Conservation (phyloP, 2,888 invertebrate genomes). For the Epinotia brunnichana region DNA sequence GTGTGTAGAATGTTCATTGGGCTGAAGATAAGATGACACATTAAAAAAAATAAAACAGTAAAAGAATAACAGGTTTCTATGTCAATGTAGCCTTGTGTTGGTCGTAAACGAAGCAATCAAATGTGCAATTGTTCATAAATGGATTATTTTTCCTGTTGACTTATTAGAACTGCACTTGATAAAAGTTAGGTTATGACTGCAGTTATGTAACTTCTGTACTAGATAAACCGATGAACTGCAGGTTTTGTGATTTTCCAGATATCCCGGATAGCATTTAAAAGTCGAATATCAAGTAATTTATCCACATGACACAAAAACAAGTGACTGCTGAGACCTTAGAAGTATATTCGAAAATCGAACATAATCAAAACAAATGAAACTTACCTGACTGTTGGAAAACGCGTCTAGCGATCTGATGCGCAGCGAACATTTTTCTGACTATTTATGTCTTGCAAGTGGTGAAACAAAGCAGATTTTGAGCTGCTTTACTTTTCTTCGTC, state of each 20-base stretch:
- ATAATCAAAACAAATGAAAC: constrained; percentile 46
- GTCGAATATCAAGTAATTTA: not conserved
- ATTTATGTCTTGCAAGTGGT: not conserved
- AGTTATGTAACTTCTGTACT: constrained; percentile 61
- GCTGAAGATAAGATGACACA: not conserved
- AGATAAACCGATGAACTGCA: not conserved
- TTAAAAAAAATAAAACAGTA: not conserved
- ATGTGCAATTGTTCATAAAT: not conserved
- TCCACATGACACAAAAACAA: not conserved
- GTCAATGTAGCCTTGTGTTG: not conserved
- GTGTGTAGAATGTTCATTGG: not conserved
- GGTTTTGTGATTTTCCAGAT: not conserved
- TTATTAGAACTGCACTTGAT: not conserved
- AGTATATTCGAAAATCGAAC: not conserved
- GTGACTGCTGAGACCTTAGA: not conserved
- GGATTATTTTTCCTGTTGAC: constrained; percentile 36
- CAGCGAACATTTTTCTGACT: constrained; percentile 62
- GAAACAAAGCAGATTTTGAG: constrained; percentile 23
- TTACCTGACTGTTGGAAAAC: constrained; percentile 73
- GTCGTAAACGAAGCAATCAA: not conserved
- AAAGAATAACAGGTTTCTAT: not conserved
- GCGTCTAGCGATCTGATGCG: constrained; percentile 67
- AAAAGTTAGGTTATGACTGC: constrained; percentile 59
- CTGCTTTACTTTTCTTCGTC: constrained; percentile 13
- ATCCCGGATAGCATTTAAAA: not conserved